Conservation (phyloP, 2,113 vertebrate species). For the Aramus guarauna region DNA sequence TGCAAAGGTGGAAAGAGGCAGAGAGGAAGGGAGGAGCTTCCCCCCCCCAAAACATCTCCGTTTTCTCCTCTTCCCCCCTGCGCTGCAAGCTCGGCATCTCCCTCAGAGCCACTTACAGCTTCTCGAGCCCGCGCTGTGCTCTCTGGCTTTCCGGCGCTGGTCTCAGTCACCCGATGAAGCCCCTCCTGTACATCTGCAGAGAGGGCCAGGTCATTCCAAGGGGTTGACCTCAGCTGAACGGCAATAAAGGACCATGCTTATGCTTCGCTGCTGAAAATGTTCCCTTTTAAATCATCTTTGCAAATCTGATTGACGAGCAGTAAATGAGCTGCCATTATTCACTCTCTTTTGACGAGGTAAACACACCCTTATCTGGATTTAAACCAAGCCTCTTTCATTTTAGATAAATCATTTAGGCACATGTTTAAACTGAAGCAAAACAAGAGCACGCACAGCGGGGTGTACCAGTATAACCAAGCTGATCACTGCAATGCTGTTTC, state of each 20-base stretch:
- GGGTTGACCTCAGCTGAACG: not conserved
- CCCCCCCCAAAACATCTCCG: not conserved
- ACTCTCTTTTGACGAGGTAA: not conserved
- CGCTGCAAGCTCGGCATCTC: not conserved
- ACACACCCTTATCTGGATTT: not conserved
- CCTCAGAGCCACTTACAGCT: not conserved
- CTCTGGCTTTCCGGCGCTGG: not conserved
- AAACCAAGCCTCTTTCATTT: not conserved
- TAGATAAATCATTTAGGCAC: not conserved
- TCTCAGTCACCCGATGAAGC: not conserved
- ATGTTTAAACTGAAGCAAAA: not conserved
- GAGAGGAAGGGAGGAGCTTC: not conserved
- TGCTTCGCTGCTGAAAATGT: not conserved
- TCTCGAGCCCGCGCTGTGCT: not conserved
- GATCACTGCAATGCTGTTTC: not conserved
- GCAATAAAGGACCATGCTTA: not conserved
- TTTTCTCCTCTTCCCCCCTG: not conserved
- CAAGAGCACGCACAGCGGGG: rapidly evolving
- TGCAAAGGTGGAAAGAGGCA: not conserved
- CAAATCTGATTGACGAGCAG: not conserved
- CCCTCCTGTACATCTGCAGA: not conserved
- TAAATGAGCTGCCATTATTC: not conserved
- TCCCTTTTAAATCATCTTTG: not conserved
- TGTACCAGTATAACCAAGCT: not conserved
- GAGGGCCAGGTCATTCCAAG: not conserved